Base-by-base conservation (phyloP, 2,888 invertebrate genomes). In the Drosophila hawaiiensis region DNA sequence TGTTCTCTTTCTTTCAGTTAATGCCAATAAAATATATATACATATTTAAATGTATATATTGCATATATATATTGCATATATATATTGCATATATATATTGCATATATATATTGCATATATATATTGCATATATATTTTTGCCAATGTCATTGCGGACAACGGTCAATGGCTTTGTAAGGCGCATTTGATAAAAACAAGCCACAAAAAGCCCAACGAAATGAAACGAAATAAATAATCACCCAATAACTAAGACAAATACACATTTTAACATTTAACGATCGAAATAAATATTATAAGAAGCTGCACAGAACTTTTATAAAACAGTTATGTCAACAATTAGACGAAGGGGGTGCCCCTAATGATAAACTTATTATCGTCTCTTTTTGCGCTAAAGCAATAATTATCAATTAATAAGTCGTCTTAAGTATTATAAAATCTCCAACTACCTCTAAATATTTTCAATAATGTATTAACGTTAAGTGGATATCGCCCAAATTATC, bases 1-100 rank as follows among this genome's bases (percentile, higher is more conserved):
- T 86, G 90, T 90, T 91, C 90, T 91, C 91, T 86, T 91, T 90
- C 85, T 84, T 91, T 82, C 73, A 62, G 71, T 73, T 78, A 78
- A 73, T 31, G 67, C 61, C 64, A 59, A 78, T 78, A 65, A 66
- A 66, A 64, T 43, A 55, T 43, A 66, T 64, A 55, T 43, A 63
- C 64, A 62, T 31, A 50, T 43, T 33, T 43, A 47, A 28, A 37
- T 55, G 60, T 53, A 49, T 59, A 56, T 33, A 58, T 50, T 22
- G 41, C 5, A 50, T 75, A 43, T 22, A n/a, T n/a, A n/a, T n/a
- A n/a, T n/a, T n/a, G n/a, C n/a, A 22, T 22, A 43, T 43, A 43
- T 22, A 22, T 22, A 47, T 47, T 47, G 28, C 28, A 28, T n/a
- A n/a, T 53, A 49, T 59, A 56, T 33, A 58, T 50, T 22, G 41